Evolutionary conservation across 2,888 invertebrate species (phyloP).

Genomic region (Synanthedon formicaeformis): DNA sequence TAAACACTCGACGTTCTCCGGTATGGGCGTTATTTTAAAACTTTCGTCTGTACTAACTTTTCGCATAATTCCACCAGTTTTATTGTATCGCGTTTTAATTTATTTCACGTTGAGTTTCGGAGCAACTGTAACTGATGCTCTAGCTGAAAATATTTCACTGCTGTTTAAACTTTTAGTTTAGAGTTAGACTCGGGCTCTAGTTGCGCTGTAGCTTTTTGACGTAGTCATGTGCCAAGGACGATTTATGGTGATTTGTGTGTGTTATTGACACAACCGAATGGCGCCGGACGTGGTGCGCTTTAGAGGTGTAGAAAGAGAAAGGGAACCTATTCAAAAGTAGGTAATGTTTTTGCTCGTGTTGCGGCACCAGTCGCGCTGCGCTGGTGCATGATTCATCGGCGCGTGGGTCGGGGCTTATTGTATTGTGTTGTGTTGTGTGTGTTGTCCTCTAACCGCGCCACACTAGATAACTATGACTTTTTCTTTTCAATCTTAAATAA

Average conservation of each 20-base stretch:
- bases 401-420: constrained; percentile 64
- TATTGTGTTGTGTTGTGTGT: constrained; percentile 23
- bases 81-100: constrained; percentile 1
- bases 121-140: not conserved
- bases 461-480: constrained; percentile 46
- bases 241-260: not conserved
- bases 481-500: constrained; percentile 38
- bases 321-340: constrained; percentile 69
- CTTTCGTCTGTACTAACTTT: constrained; percentile 15
- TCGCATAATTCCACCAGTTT: constrained; percentile 3
- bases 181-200: no score
- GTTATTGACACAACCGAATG: constrained; percentile 16
- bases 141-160: not conserved
- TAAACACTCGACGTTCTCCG: constrained; percentile 31
- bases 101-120: not conserved
- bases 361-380: constrained; percentile 33
- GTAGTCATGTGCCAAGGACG: not conserved
- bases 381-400: constrained; percentile 57
- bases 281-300: constrained; percentile 41
- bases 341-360: constrained; percentile 66
- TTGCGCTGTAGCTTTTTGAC: no score
- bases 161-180: no score
- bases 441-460: constrained; percentile 42
- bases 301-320: constrained; percentile 67
- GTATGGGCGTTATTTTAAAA: constrained; percentile 34